Conservation (phyloP, 30 jellyfish, hydroid and myxozoan genomes). For the Rhopilema esculentum region DNA sequence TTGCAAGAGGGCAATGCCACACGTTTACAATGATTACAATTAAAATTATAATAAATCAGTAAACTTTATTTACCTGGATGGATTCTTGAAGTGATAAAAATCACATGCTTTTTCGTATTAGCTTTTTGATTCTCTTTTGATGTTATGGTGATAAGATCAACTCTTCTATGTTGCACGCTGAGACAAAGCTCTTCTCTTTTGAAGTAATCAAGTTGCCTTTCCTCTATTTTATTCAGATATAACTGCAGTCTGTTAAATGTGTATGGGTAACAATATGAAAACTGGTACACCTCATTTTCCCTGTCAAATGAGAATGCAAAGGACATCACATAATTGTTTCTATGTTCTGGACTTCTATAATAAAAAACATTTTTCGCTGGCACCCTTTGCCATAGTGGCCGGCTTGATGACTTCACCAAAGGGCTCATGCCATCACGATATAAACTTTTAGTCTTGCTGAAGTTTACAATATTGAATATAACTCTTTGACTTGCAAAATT, state of each 20-base stretch:
- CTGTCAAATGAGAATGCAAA: conserved; percentile 95
- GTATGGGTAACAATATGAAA: conserved; percentile 91
- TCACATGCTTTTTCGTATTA: conserved; percentile 65
- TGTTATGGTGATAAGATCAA: conserved; percentile 86
- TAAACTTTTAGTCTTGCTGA: conserved; percentile 90
- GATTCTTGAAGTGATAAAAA: conserved; percentile 92
- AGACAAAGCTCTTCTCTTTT: conserved; percentile 81
- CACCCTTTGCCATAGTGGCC: conserved; percentile 93
- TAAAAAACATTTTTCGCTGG: conserved; percentile 94
- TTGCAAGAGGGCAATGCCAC: too few species aligned
- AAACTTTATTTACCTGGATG: conserved; percentile 90
- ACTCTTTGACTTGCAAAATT: conserved; percentile 82
- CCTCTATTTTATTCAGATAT: conserved; percentile 70
- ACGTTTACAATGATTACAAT: too few species aligned
- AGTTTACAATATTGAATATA: conserved; percentile 85
- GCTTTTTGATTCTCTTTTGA: conserved; percentile 72
- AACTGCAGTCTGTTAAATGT: conserved; percentile 84
- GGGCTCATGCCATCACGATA: conserved; percentile 98
- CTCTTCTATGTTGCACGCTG: conserved; percentile 89
- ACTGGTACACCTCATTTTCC: conserved; percentile 86
- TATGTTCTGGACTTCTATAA: conserved; percentile 91
- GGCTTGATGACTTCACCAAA: conserved; percentile 86
- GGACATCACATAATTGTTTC: conserved; percentile 90
- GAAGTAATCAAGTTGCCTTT: conserved; percentile 54
- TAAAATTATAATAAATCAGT: background rate